Percentiles rank a stretch among this genome's conserved stretches.
phyloP scores from a whole-genome alignment of 2,797 vertebrate species.

The Sphaeramia orbicularis region DNA sequence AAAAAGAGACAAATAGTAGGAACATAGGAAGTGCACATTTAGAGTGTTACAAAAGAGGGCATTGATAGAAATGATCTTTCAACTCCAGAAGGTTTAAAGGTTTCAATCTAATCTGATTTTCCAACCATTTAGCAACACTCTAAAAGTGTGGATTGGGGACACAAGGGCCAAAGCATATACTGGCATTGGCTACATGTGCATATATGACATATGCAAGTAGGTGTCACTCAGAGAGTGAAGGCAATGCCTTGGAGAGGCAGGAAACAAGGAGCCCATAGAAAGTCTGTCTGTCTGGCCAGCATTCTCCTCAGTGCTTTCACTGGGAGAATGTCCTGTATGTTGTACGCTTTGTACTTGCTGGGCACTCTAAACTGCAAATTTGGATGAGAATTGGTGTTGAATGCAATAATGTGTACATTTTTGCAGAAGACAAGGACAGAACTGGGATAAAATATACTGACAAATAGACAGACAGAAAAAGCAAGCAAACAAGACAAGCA shows the following conservation, averaged over 20 bases:
- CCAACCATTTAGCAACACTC: conserved; percentile 82
- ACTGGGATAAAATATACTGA: conserved; percentile 73
- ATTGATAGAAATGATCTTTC: conserved; percentile 39
- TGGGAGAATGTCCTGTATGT: conserved; percentile 47
- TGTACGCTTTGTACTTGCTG: conserved; percentile 23
- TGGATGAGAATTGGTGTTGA: conserved; percentile 73
- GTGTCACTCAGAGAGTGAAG: conserved; percentile 83
- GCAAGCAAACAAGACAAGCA: conserved; percentile 78
- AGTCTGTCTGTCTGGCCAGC: conserved; percentile 86
- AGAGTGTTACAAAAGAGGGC: conserved; percentile 82
- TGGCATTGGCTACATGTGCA: conserved; percentile 86
- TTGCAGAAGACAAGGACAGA: conserved; percentile 84
- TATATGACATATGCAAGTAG: conserved; percentile 83
- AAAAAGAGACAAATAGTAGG: conserved; percentile 70
- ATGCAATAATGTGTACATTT: conserved; percentile 74
- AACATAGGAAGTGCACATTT: conserved; percentile 78
- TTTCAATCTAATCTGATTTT: conserved; percentile 55
- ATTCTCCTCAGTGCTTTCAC: conserved; percentile 60
- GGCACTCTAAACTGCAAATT: conserved; percentile 55
- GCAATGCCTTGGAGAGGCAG: conserved; percentile 79
- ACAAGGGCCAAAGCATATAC: conserved; percentile 80
- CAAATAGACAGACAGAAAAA: conserved; percentile 83
- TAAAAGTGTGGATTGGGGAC: conserved; percentile 79
- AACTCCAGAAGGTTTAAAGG: conserved; percentile 22
- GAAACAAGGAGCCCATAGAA: conserved; percentile 74